Evolutionary conservation across 2,888 invertebrate species (phyloP).

Genomic region (Drosophila paranaensis): DNA sequence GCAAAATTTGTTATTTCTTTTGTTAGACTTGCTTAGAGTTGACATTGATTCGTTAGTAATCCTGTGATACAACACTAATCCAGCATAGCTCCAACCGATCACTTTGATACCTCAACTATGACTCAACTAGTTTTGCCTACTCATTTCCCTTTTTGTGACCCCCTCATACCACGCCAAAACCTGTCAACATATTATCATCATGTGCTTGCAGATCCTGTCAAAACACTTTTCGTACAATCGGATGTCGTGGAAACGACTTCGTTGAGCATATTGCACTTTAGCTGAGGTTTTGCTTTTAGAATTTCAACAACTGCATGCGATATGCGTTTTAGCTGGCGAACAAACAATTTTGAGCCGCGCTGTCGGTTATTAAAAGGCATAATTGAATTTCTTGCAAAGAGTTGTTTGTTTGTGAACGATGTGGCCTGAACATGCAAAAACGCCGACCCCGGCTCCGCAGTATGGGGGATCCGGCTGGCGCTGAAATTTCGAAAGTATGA

Average conservation of each 20-base stretch:
- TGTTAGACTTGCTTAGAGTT: neutral
- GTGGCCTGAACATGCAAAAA: slow-evolving; percentile 79
- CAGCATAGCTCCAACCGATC: too few relatives aligned
- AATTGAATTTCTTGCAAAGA: slow-evolving; percentile 81
- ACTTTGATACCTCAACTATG: too few relatives aligned
- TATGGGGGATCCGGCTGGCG: slow-evolving; percentile 50
- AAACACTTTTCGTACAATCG: neutral
- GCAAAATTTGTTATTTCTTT: too few relatives aligned
- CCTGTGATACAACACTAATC: too few relatives aligned
- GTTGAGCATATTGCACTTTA: neutral
- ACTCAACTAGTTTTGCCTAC: too few relatives aligned
- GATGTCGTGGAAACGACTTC: slow-evolving; percentile 9
- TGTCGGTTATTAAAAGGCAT: slow-evolving; percentile 79
- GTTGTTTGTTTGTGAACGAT: slow-evolving; percentile 74
- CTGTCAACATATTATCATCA: too few relatives aligned
- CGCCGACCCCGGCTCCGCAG: slow-evolving; percentile 21
- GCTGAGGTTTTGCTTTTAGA: neutral
- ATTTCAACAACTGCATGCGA: slow-evolving; percentile 35
- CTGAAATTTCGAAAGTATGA: slow-evolving; percentile 80
- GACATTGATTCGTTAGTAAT: too few relatives aligned
- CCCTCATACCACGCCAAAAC: too few relatives aligned
- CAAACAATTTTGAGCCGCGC: slow-evolving; percentile 53
- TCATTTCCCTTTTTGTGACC: too few relatives aligned
- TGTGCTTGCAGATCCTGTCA: neutral
- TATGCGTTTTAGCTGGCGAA: slow-evolving; percentile 39